phyloP scores from a whole-genome alignment of 2,113 vertebrate genomes.

The Labeo catla region DNA sequence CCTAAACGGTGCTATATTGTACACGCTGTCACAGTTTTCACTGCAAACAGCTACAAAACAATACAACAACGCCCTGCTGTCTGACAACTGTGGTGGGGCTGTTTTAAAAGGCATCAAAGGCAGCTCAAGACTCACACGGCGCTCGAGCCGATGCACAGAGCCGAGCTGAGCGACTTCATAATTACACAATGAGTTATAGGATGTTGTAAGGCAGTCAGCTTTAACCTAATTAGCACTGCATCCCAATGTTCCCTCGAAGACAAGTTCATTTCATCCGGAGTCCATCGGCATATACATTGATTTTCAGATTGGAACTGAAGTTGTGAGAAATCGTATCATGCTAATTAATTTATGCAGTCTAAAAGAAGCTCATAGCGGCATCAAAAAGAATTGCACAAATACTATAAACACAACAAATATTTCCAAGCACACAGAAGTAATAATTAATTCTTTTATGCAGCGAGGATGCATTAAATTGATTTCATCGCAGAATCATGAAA shows the following conservation, averaged over 20 bases:
- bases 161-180: not conserved
- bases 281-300: not conserved
- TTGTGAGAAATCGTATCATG: not conserved
- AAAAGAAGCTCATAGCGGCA: not conserved
- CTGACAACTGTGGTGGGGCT: not conserved
- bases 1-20: conserved; percentile 4
- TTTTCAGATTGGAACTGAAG: not conserved
- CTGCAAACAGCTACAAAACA: conserved; percentile 8
- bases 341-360: not conserved
- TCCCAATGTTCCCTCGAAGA: not conserved
- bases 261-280: not conserved
- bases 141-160: not conserved
- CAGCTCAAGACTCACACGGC: not conserved
- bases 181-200: conserved; percentile 5
- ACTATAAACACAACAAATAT: not conserved
- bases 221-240: conserved; percentile 8
- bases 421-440: not conserved
- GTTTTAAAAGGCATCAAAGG: conserved; percentile 12
- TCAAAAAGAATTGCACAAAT: not conserved
- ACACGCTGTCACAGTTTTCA: conserved; percentile 10
- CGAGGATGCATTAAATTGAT: too few species aligned
- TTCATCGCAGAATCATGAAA: too few species aligned
- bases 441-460: too few species aligned
- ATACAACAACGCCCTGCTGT: conserved; percentile 16
- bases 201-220: not conserved